These are phyloP conservation scores for Julus scanicus DNA, from an alignment of 2,888 invertebrate species.

Conservation along the genomic window DNA sequence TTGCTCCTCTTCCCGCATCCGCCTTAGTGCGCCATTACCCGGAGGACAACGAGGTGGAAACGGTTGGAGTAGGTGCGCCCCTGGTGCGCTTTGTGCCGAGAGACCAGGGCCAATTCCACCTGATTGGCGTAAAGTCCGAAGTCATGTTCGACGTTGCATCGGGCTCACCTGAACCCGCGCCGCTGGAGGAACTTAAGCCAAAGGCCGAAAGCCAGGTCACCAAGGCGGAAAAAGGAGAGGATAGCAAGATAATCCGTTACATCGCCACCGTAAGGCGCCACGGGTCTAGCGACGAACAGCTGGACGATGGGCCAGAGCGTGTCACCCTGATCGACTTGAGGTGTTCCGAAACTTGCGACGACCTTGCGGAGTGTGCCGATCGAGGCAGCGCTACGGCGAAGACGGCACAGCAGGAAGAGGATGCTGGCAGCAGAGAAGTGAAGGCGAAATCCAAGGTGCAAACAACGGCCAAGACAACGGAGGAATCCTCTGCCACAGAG, in stretches of 20 bases:
- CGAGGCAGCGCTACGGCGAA: neutral
- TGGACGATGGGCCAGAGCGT: constrained; percentile 50
- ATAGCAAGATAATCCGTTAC: constrained; percentile 54
- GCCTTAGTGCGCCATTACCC: constrained; percentile 34
- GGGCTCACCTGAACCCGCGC: neutral
- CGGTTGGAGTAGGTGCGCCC: neutral
- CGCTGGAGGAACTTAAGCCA: neutral
- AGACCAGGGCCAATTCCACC: constrained; percentile 55
- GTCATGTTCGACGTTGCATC: constrained; percentile 56
- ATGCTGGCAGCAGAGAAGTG: neutral
- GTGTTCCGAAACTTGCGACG: constrained; percentile 45
- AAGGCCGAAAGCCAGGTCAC: neutral
- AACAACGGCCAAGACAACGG: neutral
- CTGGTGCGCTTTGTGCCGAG: constrained; percentile 49
- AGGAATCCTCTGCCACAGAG: neutral
- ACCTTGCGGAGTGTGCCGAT: neutral
- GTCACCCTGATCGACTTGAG: constrained; percentile 53
- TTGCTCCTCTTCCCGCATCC: constrained; percentile 51
- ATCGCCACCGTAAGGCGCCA: constrained; percentile 51
- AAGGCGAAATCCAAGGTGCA: neutral
- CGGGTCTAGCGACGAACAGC: constrained; percentile 25
- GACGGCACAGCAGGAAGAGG: neutral
- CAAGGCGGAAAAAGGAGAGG: constrained; percentile 31
- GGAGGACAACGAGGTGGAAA: neutral
- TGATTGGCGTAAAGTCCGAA: constrained; percentile 58